Base-by-base conservation (phyloP, 2,888 invertebrate species). In the Idaea straminata region DNA sequence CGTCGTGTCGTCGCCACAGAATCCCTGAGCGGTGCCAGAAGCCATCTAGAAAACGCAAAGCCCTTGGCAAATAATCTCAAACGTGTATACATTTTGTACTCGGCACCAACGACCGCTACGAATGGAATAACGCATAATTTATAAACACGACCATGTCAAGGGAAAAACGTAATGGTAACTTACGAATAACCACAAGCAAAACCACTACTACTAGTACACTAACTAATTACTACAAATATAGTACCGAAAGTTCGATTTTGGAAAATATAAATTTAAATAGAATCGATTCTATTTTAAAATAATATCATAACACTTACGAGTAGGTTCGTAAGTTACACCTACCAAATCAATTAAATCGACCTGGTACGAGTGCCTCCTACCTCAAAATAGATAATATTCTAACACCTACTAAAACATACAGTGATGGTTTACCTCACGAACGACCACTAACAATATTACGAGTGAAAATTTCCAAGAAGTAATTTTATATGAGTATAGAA, bases 51-150 rank as follows among this genome's bases (percentile, higher is more conserved):
- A 78, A 83, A 77, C 76, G 81, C 75, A 77, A 80, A 73, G 80
- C 81, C 80, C 80, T 82, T 70, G 67, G 81, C 77, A 84, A 85
- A 85, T 82, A 84, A 77, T 77, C 78, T 82, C 79, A 78, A 81
- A 72, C 70, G 71, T 72, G 72, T 71, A 71, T 71, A 72, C 71
- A 71, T 72, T 72, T 72, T 66, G 67, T 69, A 72, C 71, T 58
- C 47, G 47, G 47, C 47, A 47, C 38, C 47, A 13, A 69, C 47
- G 64, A 65, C 67, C 64, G 67, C 70, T 69, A 72, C 73, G 67
- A 72, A 69, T 73, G 67, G 62, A 62, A 47, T 62, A 63, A 59
- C 70, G 69, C 75, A 74, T 79, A 74, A 79, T 78, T 80, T 77
- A 76, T 76, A 72, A 75, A 74, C 75, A 69, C 72, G 68, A 66